phyloP scores from a whole-genome alignment of 2,888 invertebrate genomes.

The Cryptophagus acutangulus region DNA sequence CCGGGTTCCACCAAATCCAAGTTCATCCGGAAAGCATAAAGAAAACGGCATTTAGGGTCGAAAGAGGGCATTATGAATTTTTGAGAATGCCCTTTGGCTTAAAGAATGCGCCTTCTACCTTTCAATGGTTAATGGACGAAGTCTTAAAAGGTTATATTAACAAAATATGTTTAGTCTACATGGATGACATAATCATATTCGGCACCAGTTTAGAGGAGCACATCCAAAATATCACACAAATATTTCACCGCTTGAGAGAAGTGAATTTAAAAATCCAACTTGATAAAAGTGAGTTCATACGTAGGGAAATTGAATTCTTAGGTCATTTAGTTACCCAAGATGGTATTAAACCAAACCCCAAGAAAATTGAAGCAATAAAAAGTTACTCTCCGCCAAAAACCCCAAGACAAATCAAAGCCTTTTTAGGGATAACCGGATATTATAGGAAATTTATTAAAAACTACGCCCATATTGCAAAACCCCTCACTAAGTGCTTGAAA shows the following conservation, averaged over 20 bases:
- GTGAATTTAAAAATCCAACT: conserved; percentile 18
- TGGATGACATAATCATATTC: conserved; percentile 21
- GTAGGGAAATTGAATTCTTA: conserved; percentile 12
- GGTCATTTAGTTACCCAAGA: conserved; percentile 14
- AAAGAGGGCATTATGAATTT: neutral
- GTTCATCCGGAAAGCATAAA: neutral
- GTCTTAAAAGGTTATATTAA: conserved; percentile 6
- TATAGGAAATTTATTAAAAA: conserved; percentile 16
- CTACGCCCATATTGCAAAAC: conserved; percentile 15
- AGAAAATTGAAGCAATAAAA: conserved; percentile 9
- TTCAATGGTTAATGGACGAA: neutral
- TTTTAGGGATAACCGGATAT: conserved; percentile 13
- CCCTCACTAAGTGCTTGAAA: conserved; percentile 17
- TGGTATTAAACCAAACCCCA: conserved; percentile 11
- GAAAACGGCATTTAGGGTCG: neutral
- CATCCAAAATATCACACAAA: conserved; percentile 12
- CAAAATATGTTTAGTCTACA: conserved; percentile 18
- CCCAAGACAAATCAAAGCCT: conserved; percentile 11
- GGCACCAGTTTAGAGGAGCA: conserved; percentile 16
- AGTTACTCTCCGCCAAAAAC: conserved; percentile 12
- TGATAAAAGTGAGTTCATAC: conserved; percentile 16
- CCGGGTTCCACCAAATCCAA: conserved; percentile 6
- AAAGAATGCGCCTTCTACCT: neutral
- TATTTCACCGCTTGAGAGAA: conserved; percentile 16
- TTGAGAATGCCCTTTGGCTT: neutral